Percentiles rank a stretch among this genome's conserved stretches.
Conservation (phyloP, 2,113 vertebrate genomes). For the Oreotrochilus melanogaster region DNA sequence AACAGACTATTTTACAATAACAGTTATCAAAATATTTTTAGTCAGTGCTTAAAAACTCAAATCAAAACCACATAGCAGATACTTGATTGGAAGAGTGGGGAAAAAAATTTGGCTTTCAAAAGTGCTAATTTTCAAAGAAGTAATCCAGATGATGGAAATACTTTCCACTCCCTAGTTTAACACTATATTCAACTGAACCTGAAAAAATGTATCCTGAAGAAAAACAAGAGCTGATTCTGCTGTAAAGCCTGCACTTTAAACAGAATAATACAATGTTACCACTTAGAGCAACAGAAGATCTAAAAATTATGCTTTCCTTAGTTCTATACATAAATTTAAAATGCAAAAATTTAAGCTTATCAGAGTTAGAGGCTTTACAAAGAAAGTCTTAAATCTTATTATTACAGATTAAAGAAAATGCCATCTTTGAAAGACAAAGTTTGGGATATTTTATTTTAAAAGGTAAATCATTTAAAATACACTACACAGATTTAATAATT, state of each 20-base stretch:
- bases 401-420: not conserved
- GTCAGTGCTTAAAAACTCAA: not conserved
- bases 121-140: not conserved
- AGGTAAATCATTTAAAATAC: not conserved
- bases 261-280: not conserved
- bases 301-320: not conserved
- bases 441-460: not conserved
- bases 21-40: not conserved
- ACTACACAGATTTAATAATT: not conserved
- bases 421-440: not conserved
- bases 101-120: not conserved
- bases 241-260: not conserved
- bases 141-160: not conserved
- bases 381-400: not conserved
- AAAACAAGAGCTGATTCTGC: not conserved
- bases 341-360: not conserved
- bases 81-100: not conserved
- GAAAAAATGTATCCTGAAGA: not conserved
- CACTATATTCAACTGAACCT: not conserved
- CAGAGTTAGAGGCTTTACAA: not conserved
- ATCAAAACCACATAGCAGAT: not conserved
- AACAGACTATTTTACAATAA: not conserved
- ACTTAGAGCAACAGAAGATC: not conserved
- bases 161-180: not conserved
- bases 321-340: not conserved